These are phyloP conservation scores for Limanda limanda DNA, from an alignment of 2,113 vertebrate species.

Conservation along the genomic window DNA sequence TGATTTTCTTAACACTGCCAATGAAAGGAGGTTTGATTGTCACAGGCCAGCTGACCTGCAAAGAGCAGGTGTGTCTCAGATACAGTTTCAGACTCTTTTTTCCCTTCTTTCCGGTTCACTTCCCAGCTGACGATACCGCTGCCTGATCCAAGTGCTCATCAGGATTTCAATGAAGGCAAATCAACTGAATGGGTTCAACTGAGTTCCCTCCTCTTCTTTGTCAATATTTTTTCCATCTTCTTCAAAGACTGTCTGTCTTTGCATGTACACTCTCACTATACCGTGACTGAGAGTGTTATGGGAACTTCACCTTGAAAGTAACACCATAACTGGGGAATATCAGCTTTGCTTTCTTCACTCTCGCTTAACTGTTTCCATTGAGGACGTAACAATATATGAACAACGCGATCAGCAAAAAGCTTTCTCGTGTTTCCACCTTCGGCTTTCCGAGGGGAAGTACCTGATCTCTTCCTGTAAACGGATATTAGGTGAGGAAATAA, in stretches of 20 bases:
- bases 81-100: conserved; percentile 76
- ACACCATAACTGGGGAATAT: conserved; percentile 36
- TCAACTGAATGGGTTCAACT: conserved; percentile 20
- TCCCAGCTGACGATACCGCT: conserved; percentile 59
- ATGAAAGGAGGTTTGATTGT: conserved; percentile 79
- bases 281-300: neutral
- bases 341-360: conserved; percentile 27
- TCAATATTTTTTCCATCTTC: neutral
- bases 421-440: conserved; percentile 69
- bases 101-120: conserved; percentile 43
- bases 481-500: conserved; percentile 73
- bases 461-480: conserved; percentile 76
- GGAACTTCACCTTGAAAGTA: conserved; percentile 29
- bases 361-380: conserved; percentile 62
- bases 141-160: conserved; percentile 37
- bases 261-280: neutral
- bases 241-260: neutral
- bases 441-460: conserved; percentile 66
- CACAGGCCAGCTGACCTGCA: conserved; percentile 75
- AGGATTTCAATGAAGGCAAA: conserved; percentile 44
- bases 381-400: conserved; percentile 62
- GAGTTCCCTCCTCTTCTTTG: neutral
- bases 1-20: conserved; percentile 66
- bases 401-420: conserved; percentile 54
- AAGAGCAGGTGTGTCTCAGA: conserved; percentile 83